Percentiles rank a stretch among this genome's conserved stretches.
These are phyloP conservation scores for Probosciger aterrimus DNA, from an alignment of 2,113 vertebrate species.

Conservation along the genomic window DNA sequence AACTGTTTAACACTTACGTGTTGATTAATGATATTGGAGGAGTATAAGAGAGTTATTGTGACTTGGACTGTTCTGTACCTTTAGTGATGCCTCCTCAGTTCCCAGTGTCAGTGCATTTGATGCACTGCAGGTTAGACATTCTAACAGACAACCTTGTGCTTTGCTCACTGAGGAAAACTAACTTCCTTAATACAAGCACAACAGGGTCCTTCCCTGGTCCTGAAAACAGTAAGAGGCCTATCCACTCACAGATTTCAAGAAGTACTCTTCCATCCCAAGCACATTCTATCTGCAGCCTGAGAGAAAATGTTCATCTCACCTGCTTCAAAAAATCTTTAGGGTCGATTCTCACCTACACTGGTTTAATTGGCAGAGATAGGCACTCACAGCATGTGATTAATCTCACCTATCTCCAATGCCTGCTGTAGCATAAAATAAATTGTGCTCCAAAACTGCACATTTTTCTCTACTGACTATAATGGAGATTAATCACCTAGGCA, in stretches of 20 bases:
- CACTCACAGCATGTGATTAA: background rate
- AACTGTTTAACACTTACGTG: background rate
- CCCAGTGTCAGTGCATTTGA: background rate
- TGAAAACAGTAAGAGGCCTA: background rate
- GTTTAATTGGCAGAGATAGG: slow-evolving; percentile 11
- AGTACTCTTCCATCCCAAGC: background rate
- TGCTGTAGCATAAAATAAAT: slow-evolving; percentile 38
- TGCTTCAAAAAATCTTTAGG: background rate
- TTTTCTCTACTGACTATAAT: slow-evolving; percentile 41
- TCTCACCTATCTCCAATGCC: slow-evolving; percentile 7
- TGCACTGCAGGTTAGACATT: background rate
- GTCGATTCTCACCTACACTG: background rate
- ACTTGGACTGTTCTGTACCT: background rate
- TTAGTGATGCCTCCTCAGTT: background rate
- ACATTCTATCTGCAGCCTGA: background rate
- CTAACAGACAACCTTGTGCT: background rate
- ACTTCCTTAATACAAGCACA: background rate
- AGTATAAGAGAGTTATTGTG: background rate
- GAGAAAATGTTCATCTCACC: background rate
- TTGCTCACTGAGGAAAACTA: background rate
- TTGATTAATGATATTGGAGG: background rate
- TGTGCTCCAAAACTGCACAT: background rate
- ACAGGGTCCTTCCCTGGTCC: background rate
- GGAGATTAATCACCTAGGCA: background rate
- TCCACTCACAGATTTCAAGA: background rate